Base-by-base conservation (phyloP, 2,113 vertebrate species). In the Archocentrus centrarchus region DNA sequence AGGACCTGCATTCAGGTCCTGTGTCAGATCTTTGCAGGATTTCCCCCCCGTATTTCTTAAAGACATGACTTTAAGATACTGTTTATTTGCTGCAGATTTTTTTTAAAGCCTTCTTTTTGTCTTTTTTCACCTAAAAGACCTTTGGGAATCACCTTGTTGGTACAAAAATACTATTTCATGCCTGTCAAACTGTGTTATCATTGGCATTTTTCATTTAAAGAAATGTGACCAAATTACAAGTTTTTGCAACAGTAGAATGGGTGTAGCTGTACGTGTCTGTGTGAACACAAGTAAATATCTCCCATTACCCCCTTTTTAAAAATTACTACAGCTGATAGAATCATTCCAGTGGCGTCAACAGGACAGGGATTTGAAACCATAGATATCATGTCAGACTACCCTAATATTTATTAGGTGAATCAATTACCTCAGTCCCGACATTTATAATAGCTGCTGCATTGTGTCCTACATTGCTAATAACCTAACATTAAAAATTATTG, bases 401-500 rank as follows among this genome's bases (percentile, higher is more conserved):
- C 61, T 59, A 15, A 58, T 53, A 61, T 37, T 62, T 62, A 66
- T 62, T 62, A 66, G 59, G 30, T 60, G 68, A 73, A 66, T 58
- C 59, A 81, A 82, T 86, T 85, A 79, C 66, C 1, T 7, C 9
- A 44, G 24, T 57, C 47, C 39, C 82, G 78, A 79, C 83, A 80
- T 86, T 88, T 85, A 59, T 22, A 84, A 83, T n/a, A 80, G 44
- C 61, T 68, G 66, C 77, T 27, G 60, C 41, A 8, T 44, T 11
- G 5, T 35, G 15, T 68, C 75, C 62, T n/a, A 60, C 14, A 59
- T 57, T 50, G 55, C 35, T 41, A 18, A 73, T 60, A 39, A 77
- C 17, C 9, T 41, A 24, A 79, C 35, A 83, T 37, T 79, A 66
- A 79, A 8, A 86, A 47, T 47, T 35, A 77, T n/a, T 39, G 70